phyloP scores from a whole-genome alignment of 35 echinoderm and acorn worm genomes.

The Chiridota heheva region DNA sequence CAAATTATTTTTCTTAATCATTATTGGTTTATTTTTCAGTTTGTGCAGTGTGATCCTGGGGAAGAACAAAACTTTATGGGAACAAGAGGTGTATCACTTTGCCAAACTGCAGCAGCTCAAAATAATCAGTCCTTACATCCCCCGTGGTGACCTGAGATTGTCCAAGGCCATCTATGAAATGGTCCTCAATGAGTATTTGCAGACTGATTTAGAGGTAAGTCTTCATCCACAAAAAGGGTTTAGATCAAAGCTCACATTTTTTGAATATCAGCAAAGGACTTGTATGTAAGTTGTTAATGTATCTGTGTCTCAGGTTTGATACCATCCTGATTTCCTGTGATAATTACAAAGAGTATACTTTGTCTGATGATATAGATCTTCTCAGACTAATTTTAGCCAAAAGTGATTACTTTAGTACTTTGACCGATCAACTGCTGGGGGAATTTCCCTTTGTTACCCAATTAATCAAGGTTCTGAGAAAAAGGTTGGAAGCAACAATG shows the following conservation, averaged over 20 bases:
- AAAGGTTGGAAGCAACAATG: too few species aligned
- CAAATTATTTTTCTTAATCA: too few species aligned
- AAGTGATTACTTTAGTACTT: too few species aligned
- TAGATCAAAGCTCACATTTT: neutral
- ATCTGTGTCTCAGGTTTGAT: too few species aligned
- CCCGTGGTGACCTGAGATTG: slow-evolving; percentile 68
- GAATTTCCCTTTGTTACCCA: too few species aligned
- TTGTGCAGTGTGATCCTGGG: slow-evolving; percentile 73
- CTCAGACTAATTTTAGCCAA: too few species aligned
- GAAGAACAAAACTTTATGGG: slow-evolving; percentile 86
- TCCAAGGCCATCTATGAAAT: slow-evolving; percentile 90
- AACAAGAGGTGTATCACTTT: slow-evolving; percentile 85
- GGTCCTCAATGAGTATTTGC: slow-evolving; percentile 93
- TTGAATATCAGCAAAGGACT: neutral
- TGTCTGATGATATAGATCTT: too few species aligned
- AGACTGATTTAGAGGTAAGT: slow-evolving; percentile 81
- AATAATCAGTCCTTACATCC: slow-evolving; percentile 85
- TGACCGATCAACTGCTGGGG: too few species aligned
- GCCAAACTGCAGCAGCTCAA: slow-evolving; percentile 81
- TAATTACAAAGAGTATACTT: too few species aligned
- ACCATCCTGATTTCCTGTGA: too few species aligned
- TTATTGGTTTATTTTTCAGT: too few species aligned
- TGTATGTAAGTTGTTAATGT: neutral
- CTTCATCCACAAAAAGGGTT: neutral
- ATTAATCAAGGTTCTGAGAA: too few species aligned